Evolutionary conservation across 1,140 invertebrate genomes (phyloP).

Genomic region (Heliothis virescens): DNA sequence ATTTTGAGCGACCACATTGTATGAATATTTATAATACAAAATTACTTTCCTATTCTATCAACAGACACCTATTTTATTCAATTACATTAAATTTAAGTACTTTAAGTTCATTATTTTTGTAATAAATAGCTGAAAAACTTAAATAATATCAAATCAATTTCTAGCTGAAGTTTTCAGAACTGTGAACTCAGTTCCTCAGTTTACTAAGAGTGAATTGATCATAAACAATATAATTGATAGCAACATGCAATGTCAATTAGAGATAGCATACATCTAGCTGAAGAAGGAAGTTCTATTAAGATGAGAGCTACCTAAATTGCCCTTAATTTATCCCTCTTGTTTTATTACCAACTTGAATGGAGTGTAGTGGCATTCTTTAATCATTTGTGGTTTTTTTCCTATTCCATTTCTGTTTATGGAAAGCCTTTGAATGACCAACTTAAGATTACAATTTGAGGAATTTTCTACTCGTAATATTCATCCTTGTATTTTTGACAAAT

Average conservation of each 20-base stretch:
- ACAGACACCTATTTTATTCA: too few relatives aligned
- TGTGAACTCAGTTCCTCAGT: neutral
- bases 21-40: neutral
- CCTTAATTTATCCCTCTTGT: slow-evolving; percentile 78
- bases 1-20: neutral
- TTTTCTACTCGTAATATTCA: neutral
- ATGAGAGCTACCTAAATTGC: slow-evolving; percentile 71
- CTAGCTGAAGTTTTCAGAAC: neutral
- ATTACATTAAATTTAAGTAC: too few relatives aligned
- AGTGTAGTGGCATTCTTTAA: slow-evolving; percentile 49
- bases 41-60: neutral
- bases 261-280: slow-evolving; percentile 41
- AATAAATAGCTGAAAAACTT: too few relatives aligned
- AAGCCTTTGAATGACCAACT: neutral
- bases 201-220: neutral
- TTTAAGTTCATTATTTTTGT: too few relatives aligned
- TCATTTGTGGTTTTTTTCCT: slow-evolving; percentile 1
- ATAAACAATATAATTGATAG: slow-evolving; percentile 31
- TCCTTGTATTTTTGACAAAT: neutral
- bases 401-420: neutral
- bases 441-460: neutral
- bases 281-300: slow-evolving; percentile 81
- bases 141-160: too few relatives aligned
- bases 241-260: slow-evolving; percentile 42
- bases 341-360: slow-evolving; percentile 65